Conservation (phyloP, 1,140 invertebrate species). For the Hetaerina americana region DNA sequence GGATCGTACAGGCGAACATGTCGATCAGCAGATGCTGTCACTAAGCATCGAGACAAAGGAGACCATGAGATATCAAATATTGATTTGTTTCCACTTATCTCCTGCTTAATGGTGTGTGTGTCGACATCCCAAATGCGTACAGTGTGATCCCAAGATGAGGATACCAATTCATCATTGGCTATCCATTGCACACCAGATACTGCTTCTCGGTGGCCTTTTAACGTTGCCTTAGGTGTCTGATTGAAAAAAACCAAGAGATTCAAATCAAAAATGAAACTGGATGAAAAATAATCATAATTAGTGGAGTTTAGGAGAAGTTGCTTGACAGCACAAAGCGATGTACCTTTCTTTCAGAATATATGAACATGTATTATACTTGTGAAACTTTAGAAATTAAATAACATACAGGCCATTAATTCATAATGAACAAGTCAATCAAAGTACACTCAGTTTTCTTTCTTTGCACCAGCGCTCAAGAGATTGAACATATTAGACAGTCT, state of each 20-base stretch:
- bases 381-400: too few species aligned
- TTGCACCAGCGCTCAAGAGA: too few species aligned
- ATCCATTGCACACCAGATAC: constrained; percentile 77
- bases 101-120: constrained; percentile 62
- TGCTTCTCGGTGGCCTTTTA: constrained; percentile 85
- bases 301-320: too few species aligned
- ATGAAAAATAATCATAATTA: too few species aligned
- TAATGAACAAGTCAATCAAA: too few species aligned
- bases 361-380: too few species aligned
- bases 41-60: constrained; percentile 50
- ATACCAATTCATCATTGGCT: constrained; percentile 56
- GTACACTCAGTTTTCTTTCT: too few species aligned
- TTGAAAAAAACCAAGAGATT: constrained; percentile 11
- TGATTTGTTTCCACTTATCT: constrained; percentile 78
- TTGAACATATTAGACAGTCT: too few species aligned
- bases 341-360: too few species aligned
- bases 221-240: constrained; percentile 70
- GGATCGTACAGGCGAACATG: constrained; percentile 86
- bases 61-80: constrained; percentile 83
- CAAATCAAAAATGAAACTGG: too few species aligned
- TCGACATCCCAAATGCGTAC: constrained; percentile 89
- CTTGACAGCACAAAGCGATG: too few species aligned
- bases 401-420: too few species aligned
- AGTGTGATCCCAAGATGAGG: constrained; percentile 92
- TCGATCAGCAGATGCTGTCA: constrained; percentile 81